Conservation (phyloP, 2,888 invertebrate genomes). For the Lymantria dispar region DNA sequence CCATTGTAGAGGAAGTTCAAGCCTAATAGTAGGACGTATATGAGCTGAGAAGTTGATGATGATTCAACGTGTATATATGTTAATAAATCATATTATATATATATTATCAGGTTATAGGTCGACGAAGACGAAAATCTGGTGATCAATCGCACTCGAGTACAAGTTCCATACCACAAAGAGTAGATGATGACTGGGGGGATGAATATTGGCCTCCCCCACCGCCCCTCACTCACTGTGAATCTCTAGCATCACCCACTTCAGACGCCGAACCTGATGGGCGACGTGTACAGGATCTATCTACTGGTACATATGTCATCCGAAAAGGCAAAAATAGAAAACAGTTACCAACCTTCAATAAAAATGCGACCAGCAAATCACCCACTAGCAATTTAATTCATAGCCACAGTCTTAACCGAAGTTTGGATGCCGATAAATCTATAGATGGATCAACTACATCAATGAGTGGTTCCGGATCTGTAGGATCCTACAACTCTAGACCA, state of each 20-base stretch:
- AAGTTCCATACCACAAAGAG: constrained; percentile 87
- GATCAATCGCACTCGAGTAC: constrained; percentile 85
- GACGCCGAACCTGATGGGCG: constrained; percentile 75
- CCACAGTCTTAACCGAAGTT: constrained; percentile 72
- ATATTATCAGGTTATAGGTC: constrained; percentile 77
- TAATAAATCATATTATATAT: too few relatives aligned
- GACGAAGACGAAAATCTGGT: constrained; percentile 80
- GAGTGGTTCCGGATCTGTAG: constrained; percentile 77
- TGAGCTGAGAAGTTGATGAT: too few relatives aligned
- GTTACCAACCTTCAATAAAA: constrained; percentile 82
- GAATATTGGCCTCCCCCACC: constrained; percentile 89
- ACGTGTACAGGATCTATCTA: constrained; percentile 59
- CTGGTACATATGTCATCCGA: constrained; percentile 91
- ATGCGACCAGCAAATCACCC: constrained; percentile 69
- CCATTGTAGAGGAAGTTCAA: too few relatives aligned
- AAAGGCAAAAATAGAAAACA: constrained; percentile 88
- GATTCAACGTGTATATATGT: too few relatives aligned
- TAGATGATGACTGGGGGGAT: constrained; percentile 83
- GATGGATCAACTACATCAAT: constrained; percentile 78
- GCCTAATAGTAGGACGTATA: too few relatives aligned
- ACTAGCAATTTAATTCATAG: constrained; percentile 65
- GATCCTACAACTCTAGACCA: constrained; percentile 83
- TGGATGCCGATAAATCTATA: constrained; percentile 73
- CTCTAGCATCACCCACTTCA: constrained; percentile 86
- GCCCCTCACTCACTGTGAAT: constrained; percentile 83